Base-by-base conservation (phyloP, 2,888 invertebrate genomes). In the Drosophila rubida region DNA sequence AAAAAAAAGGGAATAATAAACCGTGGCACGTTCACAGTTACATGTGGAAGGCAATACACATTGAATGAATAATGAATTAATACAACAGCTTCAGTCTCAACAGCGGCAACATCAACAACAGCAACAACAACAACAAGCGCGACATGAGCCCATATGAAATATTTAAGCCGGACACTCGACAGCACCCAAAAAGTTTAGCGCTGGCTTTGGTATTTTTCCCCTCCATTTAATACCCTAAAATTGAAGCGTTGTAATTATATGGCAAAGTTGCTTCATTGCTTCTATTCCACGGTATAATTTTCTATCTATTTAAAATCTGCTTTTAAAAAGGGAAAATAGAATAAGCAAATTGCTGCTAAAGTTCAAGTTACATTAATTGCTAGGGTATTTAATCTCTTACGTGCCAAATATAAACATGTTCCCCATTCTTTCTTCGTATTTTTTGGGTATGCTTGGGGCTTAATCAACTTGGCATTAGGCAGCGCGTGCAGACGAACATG, bases 21-120 rank as follows among this genome's bases (percentile, higher is more conserved):
- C 54, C 67, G 66, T 81, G 70, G 73, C 55, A 75, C 57, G 66
- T 72, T 67, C 60, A 54, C 70, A 64, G 79, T 54, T 61, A 74
- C 67, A 69, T 69, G 69, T 66, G 62, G 37, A 35, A 16, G 45
- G 58, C 65, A 22, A 71, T 75, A 68, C 53, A 80, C 75, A 75
- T 66, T 71, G 75, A 66, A 80, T 83, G 75, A 87, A 87, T 83
- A 82, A 86, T 87, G 72, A 68, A 83, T 82, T 69, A 77, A 80
- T 82, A 63, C 58, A 64, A 54, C 23, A 53, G 44, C 55, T 35
- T 30, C 51, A 35, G 9, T 37, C 44, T 14, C 68, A 63, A 37
- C 37, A 51, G 27, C 54, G 49, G 54, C 16, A 44, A 1, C 35
- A 14, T 13, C 35, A 6, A 14, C 13, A 37, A 7, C 35, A 45